Evolutionary conservation across 2,113 vertebrate species (phyloP).

Genomic region (Mirounga angustirostris): DNA sequence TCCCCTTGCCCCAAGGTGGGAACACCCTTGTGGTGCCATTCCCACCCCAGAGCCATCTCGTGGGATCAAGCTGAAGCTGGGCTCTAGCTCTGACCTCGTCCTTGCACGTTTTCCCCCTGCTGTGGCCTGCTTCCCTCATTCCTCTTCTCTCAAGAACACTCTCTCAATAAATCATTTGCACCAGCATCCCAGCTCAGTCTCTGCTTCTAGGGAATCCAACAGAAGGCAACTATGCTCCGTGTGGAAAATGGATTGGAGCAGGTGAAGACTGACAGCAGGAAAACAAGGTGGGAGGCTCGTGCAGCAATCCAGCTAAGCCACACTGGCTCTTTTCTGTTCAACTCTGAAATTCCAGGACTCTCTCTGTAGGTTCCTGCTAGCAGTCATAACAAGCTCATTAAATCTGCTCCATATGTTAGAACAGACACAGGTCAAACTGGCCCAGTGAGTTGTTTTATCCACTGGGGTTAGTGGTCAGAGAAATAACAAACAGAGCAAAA

Average conservation of each 20-base stretch:
- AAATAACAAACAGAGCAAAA: constrained; percentile 59
- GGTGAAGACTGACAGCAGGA: background rate
- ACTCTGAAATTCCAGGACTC: background rate
- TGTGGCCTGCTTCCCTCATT: background rate
- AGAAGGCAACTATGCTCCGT: background rate
- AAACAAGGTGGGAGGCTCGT: background rate
- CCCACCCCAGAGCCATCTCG: background rate
- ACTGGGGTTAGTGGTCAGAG: background rate
- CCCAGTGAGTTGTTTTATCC: background rate
- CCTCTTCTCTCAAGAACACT: background rate
- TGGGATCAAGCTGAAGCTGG: background rate
- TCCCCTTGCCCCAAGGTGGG: background rate
- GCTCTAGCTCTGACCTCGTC: background rate
- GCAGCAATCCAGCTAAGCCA: background rate
- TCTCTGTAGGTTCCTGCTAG: background rate
- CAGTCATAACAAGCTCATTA: constrained; percentile 56
- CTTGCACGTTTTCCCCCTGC: background rate
- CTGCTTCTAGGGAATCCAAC: background rate
- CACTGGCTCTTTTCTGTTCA: background rate
- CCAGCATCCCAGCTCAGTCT: background rate
- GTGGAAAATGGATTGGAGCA: background rate
- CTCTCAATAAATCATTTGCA: background rate
- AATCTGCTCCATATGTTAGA: constrained; percentile 42
- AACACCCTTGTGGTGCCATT: background rate
- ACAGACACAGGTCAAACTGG: background rate